Base-by-base conservation (phyloP, 2,797 vertebrate genomes). In the Characodon lateralis region DNA sequence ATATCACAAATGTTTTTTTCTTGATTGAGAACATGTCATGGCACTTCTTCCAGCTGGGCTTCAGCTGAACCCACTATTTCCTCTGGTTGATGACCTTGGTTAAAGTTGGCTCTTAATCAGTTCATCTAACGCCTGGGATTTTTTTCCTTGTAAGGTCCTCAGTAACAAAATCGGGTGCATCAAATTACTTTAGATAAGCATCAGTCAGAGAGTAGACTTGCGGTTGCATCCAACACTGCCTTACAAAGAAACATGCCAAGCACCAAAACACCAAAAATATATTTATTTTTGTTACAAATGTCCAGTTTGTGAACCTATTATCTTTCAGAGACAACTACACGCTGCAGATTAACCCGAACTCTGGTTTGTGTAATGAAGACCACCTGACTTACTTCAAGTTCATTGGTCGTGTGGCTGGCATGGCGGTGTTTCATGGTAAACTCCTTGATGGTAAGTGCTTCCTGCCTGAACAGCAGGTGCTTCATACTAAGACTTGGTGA, bases 351-450 rank as follows among this genome's bases (percentile, higher is more conserved):
- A 99, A 99, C 91, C 97, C 98, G 0, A 99, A 99, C 92, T 99
- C 98, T 50, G 98, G 98, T 55, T 91, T 99, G 77, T 99, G 98
- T 88, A 99, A 99, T 26, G 98, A 99, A 93, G 98, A 99, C 91
- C 98, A 99, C 85, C 95, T 99, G 74, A 96, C 98, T 58, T 99
- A 99, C 93, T 99, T 99, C 93, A 99, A 98, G 93, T 99, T 99
- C 91, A 99, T 99, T 50, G 98, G 98, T 55, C 97, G 98, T 14
- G 98, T 99, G 85, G 98, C 98, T 24, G 98, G 98, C 85, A 99
- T 99, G 98, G 98, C 98, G 0, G 98, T 99, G 65, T 98, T 97
- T 84, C 98, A 99, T 6, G 98, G 98, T 81, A 99, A 99, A 90
- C 96, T 99, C 81, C 91, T 99, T 35, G 98, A 99, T 82, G 98